phyloP scores from a whole-genome alignment of 2,888 invertebrate species.

The Drosophila neutralis region DNA sequence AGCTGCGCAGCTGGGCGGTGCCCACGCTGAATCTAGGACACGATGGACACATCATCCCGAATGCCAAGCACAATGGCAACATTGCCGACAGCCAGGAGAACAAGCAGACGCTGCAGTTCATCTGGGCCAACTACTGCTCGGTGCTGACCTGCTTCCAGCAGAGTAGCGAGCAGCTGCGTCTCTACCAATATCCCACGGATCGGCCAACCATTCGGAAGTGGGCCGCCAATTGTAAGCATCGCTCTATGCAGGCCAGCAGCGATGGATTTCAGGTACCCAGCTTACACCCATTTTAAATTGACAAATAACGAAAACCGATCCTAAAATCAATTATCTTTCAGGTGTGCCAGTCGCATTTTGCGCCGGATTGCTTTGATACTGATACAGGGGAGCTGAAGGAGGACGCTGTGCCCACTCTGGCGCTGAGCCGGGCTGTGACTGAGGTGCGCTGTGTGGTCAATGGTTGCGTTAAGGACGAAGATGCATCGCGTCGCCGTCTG shows the following conservation, averaged over 20 bases:
- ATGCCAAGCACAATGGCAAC: constrained; percentile 66
- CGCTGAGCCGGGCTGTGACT: constrained; percentile 35
- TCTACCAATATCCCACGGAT: constrained; percentile 69
- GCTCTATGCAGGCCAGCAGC: constrained; percentile 71
- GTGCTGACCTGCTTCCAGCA: constrained; percentile 70
- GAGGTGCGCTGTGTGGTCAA: constrained; percentile 55
- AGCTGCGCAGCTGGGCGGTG: constrained; percentile 71
- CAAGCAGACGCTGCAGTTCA: constrained; percentile 58
- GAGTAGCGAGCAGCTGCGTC: constrained; percentile 45
- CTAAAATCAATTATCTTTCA: constrained; percentile 3
- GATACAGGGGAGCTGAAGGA: constrained; percentile 42
- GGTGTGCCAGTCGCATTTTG: constrained; percentile 71
- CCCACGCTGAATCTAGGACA: constrained; percentile 78
- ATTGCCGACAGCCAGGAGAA: constrained; percentile 63
- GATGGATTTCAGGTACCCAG: constrained; percentile 58
- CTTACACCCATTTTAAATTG: not conserved
- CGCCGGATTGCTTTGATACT: constrained; percentile 55
- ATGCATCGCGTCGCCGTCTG: constrained; percentile 42
- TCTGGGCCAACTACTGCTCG: constrained; percentile 72
- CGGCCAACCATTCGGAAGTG: constrained; percentile 60
- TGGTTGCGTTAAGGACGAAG: constrained; percentile 39
- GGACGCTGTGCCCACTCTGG: constrained; percentile 68
- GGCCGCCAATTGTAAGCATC: constrained; percentile 75
- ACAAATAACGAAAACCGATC: not conserved
- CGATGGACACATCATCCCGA: constrained; percentile 61